Percentiles rank a stretch among this genome's conserved stretches.
Conservation (phyloP, 1,140 invertebrate genomes). For the Drosophila malerkotliana region DNA sequence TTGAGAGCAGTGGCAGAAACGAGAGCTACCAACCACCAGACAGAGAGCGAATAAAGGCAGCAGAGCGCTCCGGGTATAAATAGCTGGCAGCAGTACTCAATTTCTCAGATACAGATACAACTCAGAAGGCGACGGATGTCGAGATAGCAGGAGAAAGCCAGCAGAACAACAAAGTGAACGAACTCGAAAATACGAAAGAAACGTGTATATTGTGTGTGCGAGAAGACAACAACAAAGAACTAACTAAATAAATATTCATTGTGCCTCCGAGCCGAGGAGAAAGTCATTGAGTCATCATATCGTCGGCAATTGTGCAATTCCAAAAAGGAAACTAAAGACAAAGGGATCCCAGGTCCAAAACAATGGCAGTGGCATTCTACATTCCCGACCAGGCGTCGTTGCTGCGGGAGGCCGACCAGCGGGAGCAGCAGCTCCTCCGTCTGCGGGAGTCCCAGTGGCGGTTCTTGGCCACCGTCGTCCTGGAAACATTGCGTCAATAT, state of each 20-base stretch:
- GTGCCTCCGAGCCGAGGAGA: slow-evolving; percentile 55
- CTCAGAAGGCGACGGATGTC: slow-evolving; percentile 57
- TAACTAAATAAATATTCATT: slow-evolving; percentile 70
- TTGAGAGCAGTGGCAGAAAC: slow-evolving; percentile 20
- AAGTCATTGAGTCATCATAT: slow-evolving; percentile 71
- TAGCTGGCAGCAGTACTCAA: slow-evolving; percentile 27
- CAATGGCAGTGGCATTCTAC: slow-evolving; percentile 77
- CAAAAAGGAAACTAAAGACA: slow-evolving; percentile 22
- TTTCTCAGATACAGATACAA: slow-evolving; percentile 13
- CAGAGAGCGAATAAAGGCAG: not conserved
- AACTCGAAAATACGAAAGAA: slow-evolving; percentile 47
- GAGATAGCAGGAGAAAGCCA: slow-evolving; percentile 27
- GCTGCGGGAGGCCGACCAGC: slow-evolving; percentile 65
- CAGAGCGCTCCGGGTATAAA: slow-evolving; percentile 60
- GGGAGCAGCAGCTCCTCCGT: slow-evolving; percentile 72
- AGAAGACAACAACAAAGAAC: slow-evolving; percentile 57
- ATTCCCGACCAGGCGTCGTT: slow-evolving; percentile 74
- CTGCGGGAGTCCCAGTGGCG: slow-evolving; percentile 68
- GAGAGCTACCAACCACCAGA: slow-evolving; percentile 31
- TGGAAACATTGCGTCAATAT: slow-evolving; percentile 65
- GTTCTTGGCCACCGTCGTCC: slow-evolving; percentile 66
- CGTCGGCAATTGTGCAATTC: slow-evolving; percentile 73
- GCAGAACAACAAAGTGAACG: slow-evolving; percentile 62
- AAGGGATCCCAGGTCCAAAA: slow-evolving; percentile 20
- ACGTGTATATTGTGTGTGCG: slow-evolving; percentile 30